Evolutionary conservation across 2,888 invertebrate genomes (phyloP), one percentile per base, ranked within the genome.

Genomic region (Caenorhabditis sp.): DNA sequence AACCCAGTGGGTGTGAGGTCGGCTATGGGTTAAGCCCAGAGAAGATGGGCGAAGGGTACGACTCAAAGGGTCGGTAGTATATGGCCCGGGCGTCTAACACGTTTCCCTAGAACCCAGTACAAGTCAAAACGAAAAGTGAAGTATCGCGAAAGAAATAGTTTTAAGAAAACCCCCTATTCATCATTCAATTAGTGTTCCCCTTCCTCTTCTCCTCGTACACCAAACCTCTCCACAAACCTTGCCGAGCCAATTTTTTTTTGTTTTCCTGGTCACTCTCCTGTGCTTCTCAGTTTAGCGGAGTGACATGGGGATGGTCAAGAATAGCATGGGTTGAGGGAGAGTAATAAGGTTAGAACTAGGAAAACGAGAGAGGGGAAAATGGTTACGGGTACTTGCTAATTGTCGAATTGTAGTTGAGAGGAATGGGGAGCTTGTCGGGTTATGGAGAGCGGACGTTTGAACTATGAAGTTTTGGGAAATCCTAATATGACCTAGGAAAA

Each of bases 131-230:
- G n/a, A n/a, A n/a, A n/a, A n/a, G n/a, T n/a, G n/a, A n/a, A n/a
- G n/a, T n/a, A n/a, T n/a, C n/a, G n/a, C n/a, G 44, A 44, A 44
- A 14, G 14, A 16, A n/a, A 44, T 16, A 16, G 2, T 14, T 44
- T 16, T 16, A 14, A 0, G 44, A 14, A 2, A 16, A n/a, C n/a
- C n/a, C 16, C 14, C 5, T 44, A 44, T 51, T 51, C 22, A 24
- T 51, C 10, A 51, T 24, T 51, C 51, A 54, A 54, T 54, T 26
- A 54, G 54, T 51, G 44, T 44, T 44, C 44, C 14, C n/a, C n/a
- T 47, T n/a, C 5, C 16, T 8, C 5, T 47, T 19, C 47, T 5
- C 19, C 19, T n/a, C 19, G 19, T 19, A 47, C n/a, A 47, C 2
- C 19, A 47, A 47, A 19, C 19, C 47, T 19, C 47, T 12, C 14